Conservation (phyloP, 2,113 vertebrate species). For the Carassius gibelio region DNA sequence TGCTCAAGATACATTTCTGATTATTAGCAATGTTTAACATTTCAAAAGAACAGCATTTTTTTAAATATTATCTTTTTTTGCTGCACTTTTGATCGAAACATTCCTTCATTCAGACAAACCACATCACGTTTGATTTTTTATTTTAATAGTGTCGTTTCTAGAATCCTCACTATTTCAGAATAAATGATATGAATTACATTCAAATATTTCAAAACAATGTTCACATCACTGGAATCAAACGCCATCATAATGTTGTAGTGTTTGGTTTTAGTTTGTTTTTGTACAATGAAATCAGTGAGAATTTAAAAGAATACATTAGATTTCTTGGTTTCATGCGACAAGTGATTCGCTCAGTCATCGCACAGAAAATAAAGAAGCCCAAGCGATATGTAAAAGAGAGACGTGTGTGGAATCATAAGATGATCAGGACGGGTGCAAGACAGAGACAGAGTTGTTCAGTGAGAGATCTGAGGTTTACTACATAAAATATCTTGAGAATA, state of each 20-base stretch:
- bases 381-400: constrained; percentile 19
- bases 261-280: constrained; percentile 23
- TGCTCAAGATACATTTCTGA: neutral
- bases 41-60: neutral
- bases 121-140: neutral
- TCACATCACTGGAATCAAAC: constrained; percentile 16
- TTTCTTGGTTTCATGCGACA: constrained; percentile 9
- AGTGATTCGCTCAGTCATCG: neutral
- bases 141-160: neutral
- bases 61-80: no score
- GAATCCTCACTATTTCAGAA: constrained; percentile 30
- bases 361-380: constrained; percentile 14
- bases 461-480: neutral
- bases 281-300: neutral
- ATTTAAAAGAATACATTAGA: neutral
- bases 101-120: neutral
- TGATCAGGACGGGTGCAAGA: no score
- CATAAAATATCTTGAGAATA: constrained; percentile 1
- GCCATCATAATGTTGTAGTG: constrained; percentile 53
- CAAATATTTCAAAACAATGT: neutral
- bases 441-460: constrained; percentile 8
- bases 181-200: neutral
- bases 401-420: neutral
- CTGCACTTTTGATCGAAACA: no score
- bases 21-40: neutral